phyloP scores from a whole-genome alignment of 2,797 vertebrate genomes.

The Odontamblyopus rebecca region DNA sequence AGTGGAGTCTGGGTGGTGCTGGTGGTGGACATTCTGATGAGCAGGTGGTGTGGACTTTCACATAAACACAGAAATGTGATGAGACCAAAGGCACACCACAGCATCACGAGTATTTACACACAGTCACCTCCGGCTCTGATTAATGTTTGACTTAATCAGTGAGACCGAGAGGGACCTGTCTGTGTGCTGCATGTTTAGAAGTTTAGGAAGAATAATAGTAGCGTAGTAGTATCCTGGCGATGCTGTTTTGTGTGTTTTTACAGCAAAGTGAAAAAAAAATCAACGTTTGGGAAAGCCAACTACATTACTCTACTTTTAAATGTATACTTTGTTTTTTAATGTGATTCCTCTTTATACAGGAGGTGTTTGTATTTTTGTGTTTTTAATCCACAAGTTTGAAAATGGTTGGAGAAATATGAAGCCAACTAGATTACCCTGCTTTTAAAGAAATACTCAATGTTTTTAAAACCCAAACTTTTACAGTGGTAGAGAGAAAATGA shows the following conservation, averaged over 20 bases:
- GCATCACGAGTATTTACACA: slow-evolving; percentile 67
- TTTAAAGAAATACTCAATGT: too few species aligned
- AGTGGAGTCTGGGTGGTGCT: slow-evolving; percentile 21
- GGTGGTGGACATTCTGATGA: slow-evolving; percentile 54
- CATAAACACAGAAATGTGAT: slow-evolving; percentile 61
- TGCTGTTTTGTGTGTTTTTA: neutral
- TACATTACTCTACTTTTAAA: too few species aligned
- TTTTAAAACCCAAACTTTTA: too few species aligned
- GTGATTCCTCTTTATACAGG: too few species aligned
- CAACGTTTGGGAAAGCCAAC: too few species aligned
- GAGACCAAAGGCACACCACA: slow-evolving; percentile 57
- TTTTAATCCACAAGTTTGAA: too few species aligned
- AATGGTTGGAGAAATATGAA: too few species aligned
- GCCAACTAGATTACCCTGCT: too few species aligned
- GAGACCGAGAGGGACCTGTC: slow-evolving; percentile 46
- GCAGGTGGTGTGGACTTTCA: slow-evolving; percentile 54
- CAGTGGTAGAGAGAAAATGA: neutral
- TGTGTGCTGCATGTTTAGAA: slow-evolving; percentile 34
- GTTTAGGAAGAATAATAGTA: slow-evolving; percentile 22
- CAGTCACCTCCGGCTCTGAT: slow-evolving; percentile 67
- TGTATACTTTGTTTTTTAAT: too few species aligned
- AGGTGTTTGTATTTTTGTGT: too few species aligned
- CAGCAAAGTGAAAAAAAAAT: neutral
- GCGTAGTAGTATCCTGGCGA: slow-evolving; percentile 20
- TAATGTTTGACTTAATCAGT: slow-evolving; percentile 72